Evolutionary conservation across 2,797 vertebrate species (phyloP).

Genomic region (Sebastes nivosus): DNA sequence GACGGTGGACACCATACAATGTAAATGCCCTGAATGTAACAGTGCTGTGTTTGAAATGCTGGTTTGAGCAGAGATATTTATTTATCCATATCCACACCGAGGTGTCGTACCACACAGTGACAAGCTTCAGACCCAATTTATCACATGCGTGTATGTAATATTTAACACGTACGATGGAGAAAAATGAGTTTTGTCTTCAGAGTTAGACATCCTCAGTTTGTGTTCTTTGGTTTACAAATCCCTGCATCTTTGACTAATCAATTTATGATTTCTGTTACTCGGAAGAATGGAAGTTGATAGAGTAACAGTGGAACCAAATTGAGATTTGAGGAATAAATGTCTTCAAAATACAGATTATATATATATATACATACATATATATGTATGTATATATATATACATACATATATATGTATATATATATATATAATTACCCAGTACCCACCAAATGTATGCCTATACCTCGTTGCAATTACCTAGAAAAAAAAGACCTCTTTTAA

Average conservation of each 20-base stretch:
- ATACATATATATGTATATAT: too few species aligned
- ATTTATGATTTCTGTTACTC: not conserved
- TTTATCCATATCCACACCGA: not conserved
- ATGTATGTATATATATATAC: too few species aligned
- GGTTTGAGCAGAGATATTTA: constrained; percentile 31
- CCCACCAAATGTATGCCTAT: not conserved
- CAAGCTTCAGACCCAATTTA: not conserved
- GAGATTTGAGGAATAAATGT: not conserved
- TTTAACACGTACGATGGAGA: constrained; percentile 4
- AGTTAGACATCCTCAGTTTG: not conserved
- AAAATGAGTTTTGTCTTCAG: constrained; percentile 3
- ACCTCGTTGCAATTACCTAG: not conserved
- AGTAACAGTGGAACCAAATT: constrained; percentile 2
- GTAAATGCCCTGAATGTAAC: constrained; percentile 54
- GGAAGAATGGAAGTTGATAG: not conserved
- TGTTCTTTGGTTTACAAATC: constrained; percentile 54
- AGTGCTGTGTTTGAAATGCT: constrained; percentile 35
- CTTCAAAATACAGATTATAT: not conserved
- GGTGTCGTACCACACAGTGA: constrained; percentile 17
- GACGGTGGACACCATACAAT: constrained; percentile 5
- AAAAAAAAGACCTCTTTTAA: not conserved
- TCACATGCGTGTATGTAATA: constrained; percentile 2
- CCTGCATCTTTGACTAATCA: constrained; percentile 11
- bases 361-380: rapidly evolving
- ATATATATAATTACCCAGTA: not conserved